Evolutionary conservation across 2,888 invertebrate genomes (phyloP), one percentile per base, ranked within the genome.

Genomic region (Nemurella pictetii): DNA sequence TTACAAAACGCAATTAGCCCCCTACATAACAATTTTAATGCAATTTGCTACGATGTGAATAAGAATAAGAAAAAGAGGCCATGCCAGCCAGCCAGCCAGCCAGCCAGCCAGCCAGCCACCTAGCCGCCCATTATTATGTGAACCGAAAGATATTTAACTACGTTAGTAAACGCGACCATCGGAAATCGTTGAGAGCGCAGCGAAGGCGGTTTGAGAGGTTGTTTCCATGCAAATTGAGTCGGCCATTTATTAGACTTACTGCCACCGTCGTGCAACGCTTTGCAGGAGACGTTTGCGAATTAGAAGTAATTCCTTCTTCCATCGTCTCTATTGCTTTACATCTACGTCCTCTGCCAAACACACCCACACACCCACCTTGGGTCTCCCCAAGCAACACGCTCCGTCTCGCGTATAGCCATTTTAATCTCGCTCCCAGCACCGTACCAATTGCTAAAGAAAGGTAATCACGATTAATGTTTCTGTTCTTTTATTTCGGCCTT

Each of bases 211-310:
- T 85, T 83, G 9, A 55, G 20, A 83, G 78, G 85, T 83, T 85
- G 85, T 85, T 85, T 85, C 85, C 85, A 85, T 85, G 85, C 83
- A 85, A 85, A 85, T 85, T 83, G 29, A 29, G 80, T 35, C n/a
- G 36, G 30, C 55, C 74, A n/a, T 77, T 77, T 85, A 85, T 83
- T 85, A 78, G 85, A 26, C 74, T 77, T 83, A 77, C 55, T 55
- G 83, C 55, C 78, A 78, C 30, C n/a, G 73, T 27, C 20, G 73
- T n/a, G 35, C 26, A 36, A 81, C 9, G 81, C 0, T 55, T 84
- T 84, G 36, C 74, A 84, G 29, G 72, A 80, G 80, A 36, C 80
- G 36, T 80, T 80, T 80, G 80, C 84, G 84, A 84, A 84, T 84
- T 84, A 84, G 80, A 81, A 84, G 73, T 84, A 55, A 55, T 55